Evolutionary conservation across 2,888 invertebrate species (phyloP).

Genomic region (Sthenelais limicola): DNA sequence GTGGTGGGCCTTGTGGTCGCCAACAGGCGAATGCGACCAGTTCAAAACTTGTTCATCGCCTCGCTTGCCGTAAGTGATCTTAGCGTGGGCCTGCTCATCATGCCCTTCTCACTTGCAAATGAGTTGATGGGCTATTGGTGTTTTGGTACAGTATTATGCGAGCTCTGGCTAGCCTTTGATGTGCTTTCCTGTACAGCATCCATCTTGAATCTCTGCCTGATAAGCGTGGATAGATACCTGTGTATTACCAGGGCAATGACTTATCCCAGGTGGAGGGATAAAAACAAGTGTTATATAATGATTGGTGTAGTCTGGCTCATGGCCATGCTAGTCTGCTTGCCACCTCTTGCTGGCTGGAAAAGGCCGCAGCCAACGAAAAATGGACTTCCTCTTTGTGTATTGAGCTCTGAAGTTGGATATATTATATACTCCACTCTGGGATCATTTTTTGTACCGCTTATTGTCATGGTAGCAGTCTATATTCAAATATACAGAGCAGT

Average conservation of each 20-base stretch:
- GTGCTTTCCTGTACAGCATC: constrained; percentile 95
- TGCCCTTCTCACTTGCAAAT: constrained; percentile 97
- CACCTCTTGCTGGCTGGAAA: constrained; percentile 95
- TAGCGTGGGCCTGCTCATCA: constrained; percentile 92
- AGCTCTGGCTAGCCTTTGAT: constrained; percentile 90
- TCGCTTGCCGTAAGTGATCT: constrained; percentile 96
- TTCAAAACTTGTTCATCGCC: constrained; percentile 98
- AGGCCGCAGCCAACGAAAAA: constrained; percentile 76
- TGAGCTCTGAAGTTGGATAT: constrained; percentile 95
- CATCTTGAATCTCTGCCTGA: constrained; percentile 96
- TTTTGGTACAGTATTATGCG: constrained; percentile 97
- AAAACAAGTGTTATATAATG: constrained; percentile 91
- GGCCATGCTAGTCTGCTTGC: constrained; percentile 94
- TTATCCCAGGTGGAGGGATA: constrained; percentile 93
- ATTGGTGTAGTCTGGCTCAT: constrained; percentile 95
- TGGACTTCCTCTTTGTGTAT: constrained; percentile 65
- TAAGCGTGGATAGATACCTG: constrained; percentile 96
- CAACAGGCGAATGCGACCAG: constrained; percentile 94
- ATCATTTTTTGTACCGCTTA: constrained; percentile 99
- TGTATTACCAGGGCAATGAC: constrained; percentile 95
- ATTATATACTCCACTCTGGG: constrained; percentile 98
- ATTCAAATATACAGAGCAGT: constrained; percentile 98
- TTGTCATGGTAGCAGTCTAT: constrained; percentile 99
- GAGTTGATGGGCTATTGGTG: constrained; percentile 99
- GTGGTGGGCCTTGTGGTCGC: constrained; percentile 97